phyloP scores from a whole-genome alignment of 2,888 invertebrate genomes.

The Drosophila merina region DNA sequence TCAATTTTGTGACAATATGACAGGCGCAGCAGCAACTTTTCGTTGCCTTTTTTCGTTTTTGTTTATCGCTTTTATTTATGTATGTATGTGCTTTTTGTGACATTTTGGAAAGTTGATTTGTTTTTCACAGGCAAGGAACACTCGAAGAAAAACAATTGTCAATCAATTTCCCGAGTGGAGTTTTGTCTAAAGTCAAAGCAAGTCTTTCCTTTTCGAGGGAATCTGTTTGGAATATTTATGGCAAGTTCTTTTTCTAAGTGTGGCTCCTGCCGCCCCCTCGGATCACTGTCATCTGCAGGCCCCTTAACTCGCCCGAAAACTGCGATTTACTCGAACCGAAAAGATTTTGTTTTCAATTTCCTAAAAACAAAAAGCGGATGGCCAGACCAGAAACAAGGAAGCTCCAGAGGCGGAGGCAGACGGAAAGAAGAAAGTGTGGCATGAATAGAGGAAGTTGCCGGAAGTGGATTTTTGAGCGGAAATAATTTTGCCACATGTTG shows the following conservation, averaged over 20 bases:
- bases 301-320: conserved; percentile 36
- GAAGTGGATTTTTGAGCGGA: conserved; percentile 77
- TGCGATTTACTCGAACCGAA: conserved; percentile 53
- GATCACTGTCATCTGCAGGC: conserved; percentile 56
- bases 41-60: conserved; percentile 48
- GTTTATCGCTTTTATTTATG: conserved; percentile 16
- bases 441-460: conserved; percentile 47
- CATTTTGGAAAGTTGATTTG: conserved; percentile 35
- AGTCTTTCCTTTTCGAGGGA: too few species aligned
- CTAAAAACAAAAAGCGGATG: conserved; percentile 49
- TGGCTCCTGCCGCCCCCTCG: neutral
- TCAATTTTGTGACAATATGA: conserved; percentile 59
- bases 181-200: too few species aligned
- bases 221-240: too few species aligned
- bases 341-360: conserved; percentile 59
- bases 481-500: conserved; percentile 79
- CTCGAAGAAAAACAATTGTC: neutral
- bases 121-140: conserved; percentile 3
- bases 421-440: conserved; percentile 29
- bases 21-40: conserved; percentile 48
- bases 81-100: conserved; percentile 11
- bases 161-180: neutral
- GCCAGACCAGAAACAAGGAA: neutral
- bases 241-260: neutral
- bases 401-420: neutral